Evolutionary conservation across 2,797 vertebrate species (phyloP).

Genomic region (Enteromius unitaeniatus): DNA sequence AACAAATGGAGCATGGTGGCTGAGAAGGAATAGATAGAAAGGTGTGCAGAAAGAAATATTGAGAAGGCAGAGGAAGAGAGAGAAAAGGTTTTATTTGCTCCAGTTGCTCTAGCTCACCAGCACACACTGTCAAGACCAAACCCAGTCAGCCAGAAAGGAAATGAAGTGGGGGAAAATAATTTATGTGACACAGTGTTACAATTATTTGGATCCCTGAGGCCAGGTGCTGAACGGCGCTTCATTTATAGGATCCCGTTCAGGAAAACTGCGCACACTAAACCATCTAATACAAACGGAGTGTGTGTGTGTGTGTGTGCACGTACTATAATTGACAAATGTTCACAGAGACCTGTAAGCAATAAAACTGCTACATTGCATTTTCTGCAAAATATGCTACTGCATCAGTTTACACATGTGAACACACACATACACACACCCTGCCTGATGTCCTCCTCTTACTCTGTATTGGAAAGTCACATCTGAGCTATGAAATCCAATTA

Average conservation of each 20-base stretch:
- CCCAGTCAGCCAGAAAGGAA: slow-evolving; percentile 34
- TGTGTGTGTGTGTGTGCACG: slow-evolving; percentile 10
- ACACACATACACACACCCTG: background rate
- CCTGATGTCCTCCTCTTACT: slow-evolving; percentile 15
- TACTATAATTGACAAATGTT: slow-evolving; percentile 35
- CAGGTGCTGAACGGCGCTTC: slow-evolving; percentile 7
- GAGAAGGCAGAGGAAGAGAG: slow-evolving; percentile 29
- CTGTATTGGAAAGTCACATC: slow-evolving; percentile 64
- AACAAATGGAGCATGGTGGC: slow-evolving; percentile 17
- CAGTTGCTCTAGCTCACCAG: slow-evolving; percentile 28
- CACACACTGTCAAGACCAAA: slow-evolving; percentile 25
- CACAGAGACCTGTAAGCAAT: slow-evolving; percentile 40
- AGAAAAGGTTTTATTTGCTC: slow-evolving; percentile 44
- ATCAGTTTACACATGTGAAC: slow-evolving; percentile 14
- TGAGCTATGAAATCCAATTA: slow-evolving; percentile 70
- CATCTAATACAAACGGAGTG: slow-evolving; percentile 4
- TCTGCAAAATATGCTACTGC: slow-evolving; percentile 34
- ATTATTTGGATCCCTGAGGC: slow-evolving; percentile 45
- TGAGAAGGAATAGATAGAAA: slow-evolving; percentile 4
- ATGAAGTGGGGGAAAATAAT: slow-evolving; percentile 26
- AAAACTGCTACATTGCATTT: slow-evolving; percentile 31
- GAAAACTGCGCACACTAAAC: slow-evolving; percentile 23
- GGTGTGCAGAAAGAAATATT: slow-evolving; percentile 8
- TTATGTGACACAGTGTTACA: slow-evolving; percentile 45
- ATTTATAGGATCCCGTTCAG: slow-evolving; percentile 20